Base-by-base conservation (phyloP, 2,113 vertebrate genomes). In the Protobothrops mucrosquamatus region DNA sequence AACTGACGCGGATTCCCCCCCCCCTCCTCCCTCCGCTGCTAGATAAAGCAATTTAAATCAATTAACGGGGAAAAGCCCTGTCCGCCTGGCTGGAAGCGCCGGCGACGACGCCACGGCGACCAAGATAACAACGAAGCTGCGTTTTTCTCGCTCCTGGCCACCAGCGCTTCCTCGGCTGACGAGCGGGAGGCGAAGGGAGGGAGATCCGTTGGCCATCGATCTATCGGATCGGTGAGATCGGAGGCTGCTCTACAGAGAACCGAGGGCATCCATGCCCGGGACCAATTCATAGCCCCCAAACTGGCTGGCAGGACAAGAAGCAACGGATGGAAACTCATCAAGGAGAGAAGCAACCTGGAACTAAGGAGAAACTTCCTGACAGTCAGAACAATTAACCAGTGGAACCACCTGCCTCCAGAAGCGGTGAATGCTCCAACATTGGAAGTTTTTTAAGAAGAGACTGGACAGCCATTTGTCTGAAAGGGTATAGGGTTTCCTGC, bases 31-130 rank as follows among this genome's bases (percentile, higher is more conserved):
- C n/a, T n/a, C 90, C 10, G 90, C 94, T 95, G 89, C 97, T 97
- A 97, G 96, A 97, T 97, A 96, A 97, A 97, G 97, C 97, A 96
- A 98, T 98, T 98, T 97, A 97, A 98, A 98, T 98, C 97, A 98
- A 98, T 98, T 98, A 98, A 95, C 96, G n/a, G 88, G 88, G 11
- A 5, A 98, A 97, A 97, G 96, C 96, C 97, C 96, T 95, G 97
- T 98, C 97, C 97, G 97, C 3, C 96, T 55, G 91, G 96, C 95
- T 94, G 97, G 95, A 97, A 97, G 93, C 97, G 97, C 97, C 97
- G 97, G 98, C 97, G 98, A 97, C 97, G 97, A 97, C 95, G 92
- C 96, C 94, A 96, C 87, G 89, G 52, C 91, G 91, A 12, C 90
- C 89, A 92, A 95, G 89, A 95, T 89, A 96, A 87, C 6, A 29